These are phyloP conservation scores for Gorsachius goisagi DNA, from an alignment of 2,113 vertebrate genomes.

Conservation along the genomic window DNA sequence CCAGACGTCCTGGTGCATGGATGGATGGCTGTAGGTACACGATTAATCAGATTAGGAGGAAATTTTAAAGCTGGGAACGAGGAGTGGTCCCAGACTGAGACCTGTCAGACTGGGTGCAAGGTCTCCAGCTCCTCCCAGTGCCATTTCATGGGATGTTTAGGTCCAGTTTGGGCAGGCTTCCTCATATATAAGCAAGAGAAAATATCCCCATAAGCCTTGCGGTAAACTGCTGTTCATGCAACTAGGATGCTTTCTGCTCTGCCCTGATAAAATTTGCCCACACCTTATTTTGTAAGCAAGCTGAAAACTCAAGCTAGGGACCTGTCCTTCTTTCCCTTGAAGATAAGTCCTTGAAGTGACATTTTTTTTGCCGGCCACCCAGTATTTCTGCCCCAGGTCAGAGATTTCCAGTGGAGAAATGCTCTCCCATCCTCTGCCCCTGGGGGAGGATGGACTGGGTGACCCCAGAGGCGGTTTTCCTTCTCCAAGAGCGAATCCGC, in stretches of 20 bases:
- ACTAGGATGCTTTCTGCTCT: slow-evolving; percentile 16
- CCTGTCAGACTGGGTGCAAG: not conserved
- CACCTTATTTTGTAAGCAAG: not conserved
- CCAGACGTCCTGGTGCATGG: not conserved
- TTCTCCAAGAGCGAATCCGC: not conserved
- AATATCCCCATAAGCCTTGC: not conserved
- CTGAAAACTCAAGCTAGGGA: not conserved
- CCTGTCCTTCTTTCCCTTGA: not conserved
- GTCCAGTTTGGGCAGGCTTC: not conserved
- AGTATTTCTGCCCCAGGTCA: not conserved
- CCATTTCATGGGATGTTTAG: not conserved
- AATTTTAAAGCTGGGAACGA: not conserved
- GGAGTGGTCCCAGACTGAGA: not conserved
- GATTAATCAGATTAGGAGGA: not conserved
- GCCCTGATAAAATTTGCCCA: not conserved
- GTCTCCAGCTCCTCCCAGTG: not conserved
- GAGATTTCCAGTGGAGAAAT: not conserved
- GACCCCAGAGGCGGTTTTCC: not conserved
- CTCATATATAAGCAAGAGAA: accelerated
- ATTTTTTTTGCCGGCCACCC: not conserved
- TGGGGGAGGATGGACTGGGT: not conserved
- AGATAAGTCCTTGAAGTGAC: not conserved
- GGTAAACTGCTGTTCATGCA: accelerated
- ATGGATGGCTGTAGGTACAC: not conserved
- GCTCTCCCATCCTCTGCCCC: not conserved